Evolutionary conservation across 1,140 invertebrate species (phyloP).

Genomic region (Trachymyrmex cornetzi): DNA sequence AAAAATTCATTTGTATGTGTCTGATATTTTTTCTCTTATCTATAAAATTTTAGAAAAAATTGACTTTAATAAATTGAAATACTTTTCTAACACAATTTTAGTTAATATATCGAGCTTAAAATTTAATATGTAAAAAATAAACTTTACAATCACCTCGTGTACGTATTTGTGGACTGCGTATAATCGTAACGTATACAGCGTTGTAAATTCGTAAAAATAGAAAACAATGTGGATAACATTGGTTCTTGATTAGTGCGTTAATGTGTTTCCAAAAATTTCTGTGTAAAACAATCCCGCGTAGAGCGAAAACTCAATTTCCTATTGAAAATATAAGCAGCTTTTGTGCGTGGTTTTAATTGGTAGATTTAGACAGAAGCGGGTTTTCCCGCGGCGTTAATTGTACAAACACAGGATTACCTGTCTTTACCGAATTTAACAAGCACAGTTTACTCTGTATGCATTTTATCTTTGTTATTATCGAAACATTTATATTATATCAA

Average conservation of each 20-base stretch:
- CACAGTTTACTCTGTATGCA: not conserved
- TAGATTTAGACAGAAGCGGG: constrained; percentile 27
- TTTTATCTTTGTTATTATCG: constrained; percentile 7
- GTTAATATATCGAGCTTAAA: not conserved
- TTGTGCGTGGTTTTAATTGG: constrained; percentile 49
- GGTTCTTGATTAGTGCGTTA: constrained; percentile 43
- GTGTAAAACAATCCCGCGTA: constrained; percentile 45
- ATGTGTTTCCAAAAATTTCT: constrained; percentile 38
- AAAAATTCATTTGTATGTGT: not conserved
- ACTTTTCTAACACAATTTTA: not conserved
- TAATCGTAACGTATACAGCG: constrained; percentile 2
- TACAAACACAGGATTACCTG: constrained; percentile 32
- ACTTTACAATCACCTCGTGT: not conserved
- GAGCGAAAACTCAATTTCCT: constrained; percentile 41
- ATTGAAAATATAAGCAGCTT: constrained; percentile 52
- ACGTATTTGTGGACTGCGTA: not conserved
- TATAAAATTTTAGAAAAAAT: not conserved
- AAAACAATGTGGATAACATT: not conserved
- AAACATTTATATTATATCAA: constrained; percentile 1
- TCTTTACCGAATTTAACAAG: constrained; percentile 43
- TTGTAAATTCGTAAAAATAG: constrained; percentile 25
- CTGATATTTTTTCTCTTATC: not conserved
- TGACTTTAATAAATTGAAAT: not conserved
- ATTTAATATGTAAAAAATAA: not conserved
- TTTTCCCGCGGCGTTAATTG: constrained; percentile 51